Conservation (phyloP, 2,888 invertebrate species). For the Microctonus hyperodae region DNA sequence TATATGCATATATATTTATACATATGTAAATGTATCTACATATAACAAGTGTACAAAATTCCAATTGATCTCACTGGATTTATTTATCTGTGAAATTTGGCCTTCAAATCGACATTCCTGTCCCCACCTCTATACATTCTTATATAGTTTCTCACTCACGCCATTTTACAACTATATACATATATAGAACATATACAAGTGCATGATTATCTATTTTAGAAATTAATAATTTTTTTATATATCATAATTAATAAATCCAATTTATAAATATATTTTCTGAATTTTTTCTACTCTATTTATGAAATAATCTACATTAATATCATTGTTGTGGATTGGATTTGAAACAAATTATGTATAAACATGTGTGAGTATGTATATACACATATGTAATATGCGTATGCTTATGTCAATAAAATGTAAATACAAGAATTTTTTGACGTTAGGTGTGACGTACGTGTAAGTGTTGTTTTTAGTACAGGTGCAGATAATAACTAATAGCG, state of each 20-base stretch:
- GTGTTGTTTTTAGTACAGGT: too few species aligned
- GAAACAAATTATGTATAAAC: neutral
- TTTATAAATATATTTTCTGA: too few species aligned
- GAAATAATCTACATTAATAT: too few species aligned
- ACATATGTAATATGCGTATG: neutral
- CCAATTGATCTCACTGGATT: too few species aligned
- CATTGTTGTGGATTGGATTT: too few species aligned
- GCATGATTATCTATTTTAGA: too few species aligned
- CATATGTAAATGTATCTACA: too few species aligned
- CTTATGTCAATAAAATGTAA: too few species aligned
- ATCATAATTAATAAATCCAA: too few species aligned
- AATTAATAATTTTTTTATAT: too few species aligned
- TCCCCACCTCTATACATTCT: neutral
- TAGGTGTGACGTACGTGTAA: neutral
- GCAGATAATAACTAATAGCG: constrained; percentile 20
- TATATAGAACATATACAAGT: neutral
- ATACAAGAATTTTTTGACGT: too few species aligned
- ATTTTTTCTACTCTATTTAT: too few species aligned
- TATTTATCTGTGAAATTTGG: neutral
- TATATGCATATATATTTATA: neutral
- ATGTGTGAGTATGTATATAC: constrained; percentile 6
- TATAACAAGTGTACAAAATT: neutral
- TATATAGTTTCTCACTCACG: neutral
- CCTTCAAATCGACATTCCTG: neutral
- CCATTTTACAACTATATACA: neutral